Conservation (phyloP, 2,888 invertebrate species). For the Conus canariensis region DNA sequence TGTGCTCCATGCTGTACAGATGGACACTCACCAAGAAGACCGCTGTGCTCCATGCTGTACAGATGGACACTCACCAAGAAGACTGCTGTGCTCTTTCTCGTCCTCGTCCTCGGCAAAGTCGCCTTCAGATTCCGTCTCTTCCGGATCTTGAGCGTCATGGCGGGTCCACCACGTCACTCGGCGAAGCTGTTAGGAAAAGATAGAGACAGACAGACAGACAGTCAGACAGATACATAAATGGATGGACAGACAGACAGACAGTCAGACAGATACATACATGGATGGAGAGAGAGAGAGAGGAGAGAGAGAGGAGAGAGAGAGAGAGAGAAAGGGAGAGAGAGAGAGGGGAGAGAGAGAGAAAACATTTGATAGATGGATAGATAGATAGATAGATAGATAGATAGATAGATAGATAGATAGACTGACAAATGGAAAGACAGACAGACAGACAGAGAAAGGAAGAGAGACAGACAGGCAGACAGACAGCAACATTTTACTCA, state of each 20-base stretch:
- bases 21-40: too few relatives aligned
- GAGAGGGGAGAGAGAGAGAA: too few relatives aligned
- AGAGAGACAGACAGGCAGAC: not conserved
- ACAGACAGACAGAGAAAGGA: not conserved
- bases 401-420: not conserved
- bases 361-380: not conserved
- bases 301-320: too few relatives aligned
- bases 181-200: constrained; percentile 58
- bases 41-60: too few relatives aligned
- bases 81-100: not conserved
- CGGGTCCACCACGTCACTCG: constrained; percentile 75
- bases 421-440: not conserved
- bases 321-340: too few relatives aligned
- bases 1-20: too few relatives aligned
- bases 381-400: not conserved
- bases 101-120: constrained; percentile 55
- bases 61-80: too few relatives aligned
- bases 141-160: constrained; percentile 61
- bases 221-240: not conserved
- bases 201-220: not conserved
- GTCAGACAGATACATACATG: not conserved
- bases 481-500: not conserved
- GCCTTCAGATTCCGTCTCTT: constrained; percentile 56
- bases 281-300: too few relatives aligned
- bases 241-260: not conserved